These are phyloP conservation scores for Odobenus rosmarus DNA, from an alignment of 2,113 vertebrate species.

Conservation along the genomic window DNA sequence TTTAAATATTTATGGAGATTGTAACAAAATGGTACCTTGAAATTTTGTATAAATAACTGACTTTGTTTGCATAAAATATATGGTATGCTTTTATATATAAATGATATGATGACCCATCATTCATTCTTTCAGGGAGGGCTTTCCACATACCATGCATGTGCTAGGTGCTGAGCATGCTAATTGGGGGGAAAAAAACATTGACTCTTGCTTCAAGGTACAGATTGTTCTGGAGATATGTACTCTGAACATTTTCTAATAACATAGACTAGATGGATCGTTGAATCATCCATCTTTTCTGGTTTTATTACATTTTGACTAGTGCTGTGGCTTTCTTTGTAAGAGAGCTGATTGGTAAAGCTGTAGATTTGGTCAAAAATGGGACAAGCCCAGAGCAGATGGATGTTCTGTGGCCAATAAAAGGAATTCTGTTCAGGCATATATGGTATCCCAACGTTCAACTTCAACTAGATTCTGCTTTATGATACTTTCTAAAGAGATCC, in stretches of 20 bases:
- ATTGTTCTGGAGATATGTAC: background rate
- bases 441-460: background rate
- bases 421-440: background rate
- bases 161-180: background rate
- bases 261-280: background rate
- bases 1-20: background rate
- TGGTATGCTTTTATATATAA: background rate
- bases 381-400: background rate
- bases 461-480: background rate
- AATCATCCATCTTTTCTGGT: background rate
- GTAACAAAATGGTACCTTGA: background rate
- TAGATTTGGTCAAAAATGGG: background rate
- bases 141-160: background rate
- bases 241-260: background rate
- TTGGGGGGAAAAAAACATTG: background rate
- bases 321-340: constrained; percentile 23
- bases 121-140: background rate
- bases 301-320: background rate
- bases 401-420: constrained; percentile 17
- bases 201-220: background rate
- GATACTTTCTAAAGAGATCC: background rate
- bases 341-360: background rate
- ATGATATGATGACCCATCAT: background rate
- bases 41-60: background rate
- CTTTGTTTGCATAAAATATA: background rate